Percentiles rank a stretch among this genome's conserved stretches.
These are phyloP conservation scores for Sarcophaga rosellei DNA, from an alignment of 2,888 invertebrate genomes.

Conservation along the genomic window DNA sequence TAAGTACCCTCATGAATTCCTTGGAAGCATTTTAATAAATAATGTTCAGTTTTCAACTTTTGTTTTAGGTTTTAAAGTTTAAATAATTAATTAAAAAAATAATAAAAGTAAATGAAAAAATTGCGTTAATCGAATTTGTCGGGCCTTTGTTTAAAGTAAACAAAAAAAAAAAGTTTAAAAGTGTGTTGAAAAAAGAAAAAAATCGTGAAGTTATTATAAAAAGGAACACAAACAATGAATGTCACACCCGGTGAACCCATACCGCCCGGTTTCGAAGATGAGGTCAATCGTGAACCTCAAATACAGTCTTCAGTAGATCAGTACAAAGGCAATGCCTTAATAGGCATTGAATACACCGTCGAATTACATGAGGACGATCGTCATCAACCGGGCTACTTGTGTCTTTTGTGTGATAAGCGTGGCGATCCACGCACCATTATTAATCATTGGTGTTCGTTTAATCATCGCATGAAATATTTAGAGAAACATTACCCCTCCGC, in stretches of 20 bases:
- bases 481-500: slow-evolving; percentile 83
- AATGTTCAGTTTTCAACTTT: slow-evolving; percentile 40
- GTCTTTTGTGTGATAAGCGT: slow-evolving; percentile 89
- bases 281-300: slow-evolving; percentile 81
- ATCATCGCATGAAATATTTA: slow-evolving; percentile 88
- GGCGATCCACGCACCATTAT: slow-evolving; percentile 90
- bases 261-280: slow-evolving; percentile 87
- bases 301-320: slow-evolving; percentile 82
- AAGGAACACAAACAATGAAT: slow-evolving; percentile 74
- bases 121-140: slow-evolving; percentile 39
- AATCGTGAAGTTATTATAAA: slow-evolving; percentile 23
- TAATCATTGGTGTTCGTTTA: slow-evolving; percentile 89
- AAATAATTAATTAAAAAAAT: not conserved
- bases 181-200: slow-evolving; percentile 11
- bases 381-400: slow-evolving; percentile 88
- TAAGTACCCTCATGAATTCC: slow-evolving; percentile 39
- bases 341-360: slow-evolving; percentile 91
- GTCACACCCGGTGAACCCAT: slow-evolving; percentile 85
- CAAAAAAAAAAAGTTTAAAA: slow-evolving; percentile 31
- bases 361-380: slow-evolving; percentile 86
- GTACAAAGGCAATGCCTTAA: slow-evolving; percentile 81
- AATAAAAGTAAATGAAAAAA: slow-evolving; percentile 2
- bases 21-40: slow-evolving; percentile 3
- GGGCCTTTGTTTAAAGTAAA: slow-evolving; percentile 15
- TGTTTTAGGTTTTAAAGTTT: slow-evolving; percentile 45